phyloP scores from a whole-genome alignment of 2,888 invertebrate species.

The Polydesmus complanatus region DNA sequence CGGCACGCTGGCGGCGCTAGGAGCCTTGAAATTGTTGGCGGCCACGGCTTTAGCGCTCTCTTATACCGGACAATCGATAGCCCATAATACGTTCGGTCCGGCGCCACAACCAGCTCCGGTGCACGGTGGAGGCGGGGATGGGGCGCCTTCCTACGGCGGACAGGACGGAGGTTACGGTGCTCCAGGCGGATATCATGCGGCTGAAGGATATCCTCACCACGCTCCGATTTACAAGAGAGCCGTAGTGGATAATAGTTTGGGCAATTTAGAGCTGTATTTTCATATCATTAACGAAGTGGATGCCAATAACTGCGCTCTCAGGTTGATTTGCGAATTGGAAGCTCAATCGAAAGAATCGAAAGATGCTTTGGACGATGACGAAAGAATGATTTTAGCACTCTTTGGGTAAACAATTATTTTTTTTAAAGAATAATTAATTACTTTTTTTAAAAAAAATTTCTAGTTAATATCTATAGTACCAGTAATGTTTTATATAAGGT shows the following conservation, averaged over 20 bases:
- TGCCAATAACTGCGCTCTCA: constrained; percentile 19
- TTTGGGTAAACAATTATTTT: no score
- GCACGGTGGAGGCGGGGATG: constrained; percentile 6
- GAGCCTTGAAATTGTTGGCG: constrained; percentile 19
- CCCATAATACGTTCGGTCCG: not conserved
- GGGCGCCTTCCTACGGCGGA: constrained; percentile 11
- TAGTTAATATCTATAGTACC: not conserved
- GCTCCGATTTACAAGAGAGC: constrained; percentile 7
- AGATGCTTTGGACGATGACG: constrained; percentile 17
- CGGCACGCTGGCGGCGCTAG: constrained; percentile 19
- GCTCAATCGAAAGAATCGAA: constrained; percentile 13
- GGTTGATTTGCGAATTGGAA: constrained; percentile 21
- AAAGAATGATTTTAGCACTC: constrained; percentile 20
- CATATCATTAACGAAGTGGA: constrained; percentile 21
- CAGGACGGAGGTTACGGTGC: not conserved
- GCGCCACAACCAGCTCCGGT: not conserved
- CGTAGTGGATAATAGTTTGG: constrained; percentile 10
- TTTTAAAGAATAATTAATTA: no score
- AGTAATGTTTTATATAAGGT: no score
- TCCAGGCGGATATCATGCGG: not conserved
- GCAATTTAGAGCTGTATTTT: constrained; percentile 20
- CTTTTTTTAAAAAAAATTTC: no score
- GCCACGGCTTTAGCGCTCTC: constrained; percentile 18
- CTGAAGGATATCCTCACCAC: constrained; percentile 2
- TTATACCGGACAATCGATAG: constrained; percentile 12